Base-by-base conservation (phyloP, 1,140 invertebrate genomes). In the Drosophila athabasca region DNA sequence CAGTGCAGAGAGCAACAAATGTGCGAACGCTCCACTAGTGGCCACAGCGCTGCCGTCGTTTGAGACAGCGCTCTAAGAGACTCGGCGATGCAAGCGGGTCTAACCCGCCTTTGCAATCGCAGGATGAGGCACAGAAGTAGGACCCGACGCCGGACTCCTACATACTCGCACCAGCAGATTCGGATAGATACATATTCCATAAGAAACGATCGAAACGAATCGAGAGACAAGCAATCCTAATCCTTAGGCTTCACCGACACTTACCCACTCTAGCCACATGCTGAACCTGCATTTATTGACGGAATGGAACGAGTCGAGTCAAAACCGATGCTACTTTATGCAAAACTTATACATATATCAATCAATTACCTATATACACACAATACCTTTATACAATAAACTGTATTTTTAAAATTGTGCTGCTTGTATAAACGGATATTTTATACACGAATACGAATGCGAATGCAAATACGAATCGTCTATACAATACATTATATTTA, bases 301-400 rank as follows among this genome's bases (percentile, higher is more conserved):
- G 49, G 54, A 49, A 24, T 41, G 69, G 71, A 64, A 51, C 55
- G 67, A 88, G 79, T 82, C 82, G 67, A 88, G 79, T 82, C 82
- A 88, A 49, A 79, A 76, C 54, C 79, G 78, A 87, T 76, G 82
- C 83, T 88, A 85, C 83, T 87, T 85, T 87, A 87, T 78, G 78
- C 78, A 88, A 79, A 69, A 57, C 43, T 58, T 83, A 79, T 48
- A 74, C 60, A 74, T 45, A 74, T 57, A 74, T 73, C 66, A 73
- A 83, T 79, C 49, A 60, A 62, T 57, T 82, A 76, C 78, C 77
- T 60, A 81, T 71, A 77, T 71, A 75, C 24, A 26, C 50, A 79
- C 17, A 68, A 66, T 39, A 51, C 55, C 62, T 68, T 62, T 76
- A 76, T 55, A 55, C 55, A 76, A 58, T 78, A 48, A 76, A 83